Evolutionary conservation across 1,140 invertebrate genomes (phyloP).

Genomic region (Bombus huntii): DNA sequence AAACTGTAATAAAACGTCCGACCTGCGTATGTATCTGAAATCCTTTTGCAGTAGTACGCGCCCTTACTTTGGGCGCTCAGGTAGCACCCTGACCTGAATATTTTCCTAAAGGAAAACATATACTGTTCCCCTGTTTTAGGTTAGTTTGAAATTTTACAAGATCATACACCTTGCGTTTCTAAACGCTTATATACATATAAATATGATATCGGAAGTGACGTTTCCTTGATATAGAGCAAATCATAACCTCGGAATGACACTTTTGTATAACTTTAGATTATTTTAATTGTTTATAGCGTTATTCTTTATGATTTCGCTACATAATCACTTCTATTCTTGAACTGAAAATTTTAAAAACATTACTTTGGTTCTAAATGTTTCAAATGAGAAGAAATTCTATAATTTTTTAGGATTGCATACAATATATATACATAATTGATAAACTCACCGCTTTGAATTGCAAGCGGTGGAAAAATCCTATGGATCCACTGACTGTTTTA

Average conservation of each 20-base stretch:
- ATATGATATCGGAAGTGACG: too few relatives aligned
- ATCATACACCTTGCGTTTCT: neutral
- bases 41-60: constrained; percentile 45
- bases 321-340: too few relatives aligned
- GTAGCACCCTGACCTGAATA: neutral
- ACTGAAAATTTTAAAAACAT: too few relatives aligned
- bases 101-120: neutral
- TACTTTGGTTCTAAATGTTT: too few relatives aligned
- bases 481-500: neutral
- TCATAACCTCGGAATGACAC: too few relatives aligned
- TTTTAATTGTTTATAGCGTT: too few relatives aligned
- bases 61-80: constrained; percentile 37
- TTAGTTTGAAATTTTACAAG: neutral
- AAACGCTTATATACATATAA: neutral
- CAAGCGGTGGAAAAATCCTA: neutral
- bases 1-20: constrained; percentile 77
- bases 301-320: too few relatives aligned
- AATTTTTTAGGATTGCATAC: too few relatives aligned
- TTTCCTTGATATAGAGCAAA: too few relatives aligned
- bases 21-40: constrained; percentile 50
- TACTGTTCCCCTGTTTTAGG: neutral
- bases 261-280: too few relatives aligned
- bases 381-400: too few relatives aligned
- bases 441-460: neutral
- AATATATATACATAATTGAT: neutral